Conservation (phyloP, 2,113 vertebrate species). For the Gopherus flavomarginatus region DNA sequence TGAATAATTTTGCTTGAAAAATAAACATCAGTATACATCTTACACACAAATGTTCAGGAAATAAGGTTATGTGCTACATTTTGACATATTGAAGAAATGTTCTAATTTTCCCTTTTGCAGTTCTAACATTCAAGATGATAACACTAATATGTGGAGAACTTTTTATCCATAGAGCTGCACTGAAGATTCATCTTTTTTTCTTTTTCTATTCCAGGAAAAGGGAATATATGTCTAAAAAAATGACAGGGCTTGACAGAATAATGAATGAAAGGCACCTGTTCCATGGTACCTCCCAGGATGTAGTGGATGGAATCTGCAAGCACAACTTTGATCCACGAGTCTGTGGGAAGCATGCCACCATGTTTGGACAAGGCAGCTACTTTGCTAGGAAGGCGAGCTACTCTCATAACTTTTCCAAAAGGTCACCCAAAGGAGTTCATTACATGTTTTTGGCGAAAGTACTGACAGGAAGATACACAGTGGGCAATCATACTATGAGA, state of each 20-base stretch:
- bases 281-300: conserved; percentile 96
- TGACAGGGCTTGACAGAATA: conserved; percentile 91
- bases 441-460: conserved; percentile 99
- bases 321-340: conserved; percentile 99
- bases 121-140: not conserved
- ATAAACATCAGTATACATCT: not conserved
- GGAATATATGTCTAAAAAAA: conserved; percentile 95
- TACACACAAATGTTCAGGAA: no score
- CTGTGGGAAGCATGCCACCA: conserved; percentile 97
- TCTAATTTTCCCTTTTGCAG: accelerated
- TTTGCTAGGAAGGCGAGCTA: conserved; percentile 97
- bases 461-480: conserved; percentile 93
- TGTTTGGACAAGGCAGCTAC: conserved; percentile 99
- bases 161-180: not conserved
- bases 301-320: conserved; percentile 98
- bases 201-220: conserved; percentile 88
- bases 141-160: accelerated
- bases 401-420: conserved; percentile 97
- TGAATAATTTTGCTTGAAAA: not conserved
- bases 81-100: not conserved
- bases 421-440: conserved; percentile 92
- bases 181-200: not conserved
- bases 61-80: not conserved
- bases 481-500: conserved; percentile 96
- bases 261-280: conserved; percentile 97